Evolutionary conservation across 2,888 invertebrate species (phyloP).

Genomic region (Chaitophorus viminalis): DNA sequence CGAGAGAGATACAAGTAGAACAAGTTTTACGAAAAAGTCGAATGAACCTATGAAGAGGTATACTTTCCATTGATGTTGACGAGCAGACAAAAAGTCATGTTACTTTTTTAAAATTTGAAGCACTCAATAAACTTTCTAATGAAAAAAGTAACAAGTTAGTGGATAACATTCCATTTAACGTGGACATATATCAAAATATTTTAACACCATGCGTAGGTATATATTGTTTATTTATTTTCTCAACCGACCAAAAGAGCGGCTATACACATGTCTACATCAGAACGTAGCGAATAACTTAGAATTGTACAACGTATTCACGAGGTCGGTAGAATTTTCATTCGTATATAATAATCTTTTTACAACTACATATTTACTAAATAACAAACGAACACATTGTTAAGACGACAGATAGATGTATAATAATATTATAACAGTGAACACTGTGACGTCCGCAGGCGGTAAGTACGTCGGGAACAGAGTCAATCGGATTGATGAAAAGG

Average conservation of each 20-base stretch:
- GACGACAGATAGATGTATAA: too few species aligned
- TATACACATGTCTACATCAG: not conserved
- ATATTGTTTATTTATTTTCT: not conserved
- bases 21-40: constrained; percentile 22
- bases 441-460: not conserved
- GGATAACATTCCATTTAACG: not conserved
- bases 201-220: not conserved
- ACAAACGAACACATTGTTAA: not conserved
- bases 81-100: constrained; percentile 7
- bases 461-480: not conserved
- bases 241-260: not conserved
- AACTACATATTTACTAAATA: not conserved
- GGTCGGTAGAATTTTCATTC: not conserved
- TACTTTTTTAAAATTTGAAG: constrained; percentile 8
- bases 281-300: not conserved
- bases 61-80: constrained; percentile 24
- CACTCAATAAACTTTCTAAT: not conserved
- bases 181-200: not conserved
- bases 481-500: not conserved
- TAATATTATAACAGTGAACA: not conserved
- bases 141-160: constrained; percentile 1
- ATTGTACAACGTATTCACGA: not conserved
- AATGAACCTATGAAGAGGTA: not conserved
- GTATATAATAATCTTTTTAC: not conserved
- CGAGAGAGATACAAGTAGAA: not conserved